A percentile compares a stretch with the other conserved stretches of the same genome.
These are phyloP conservation scores for Petroica traversi DNA, from an alignment of 2,113 vertebrate species.

Conservation along the genomic window DNA sequence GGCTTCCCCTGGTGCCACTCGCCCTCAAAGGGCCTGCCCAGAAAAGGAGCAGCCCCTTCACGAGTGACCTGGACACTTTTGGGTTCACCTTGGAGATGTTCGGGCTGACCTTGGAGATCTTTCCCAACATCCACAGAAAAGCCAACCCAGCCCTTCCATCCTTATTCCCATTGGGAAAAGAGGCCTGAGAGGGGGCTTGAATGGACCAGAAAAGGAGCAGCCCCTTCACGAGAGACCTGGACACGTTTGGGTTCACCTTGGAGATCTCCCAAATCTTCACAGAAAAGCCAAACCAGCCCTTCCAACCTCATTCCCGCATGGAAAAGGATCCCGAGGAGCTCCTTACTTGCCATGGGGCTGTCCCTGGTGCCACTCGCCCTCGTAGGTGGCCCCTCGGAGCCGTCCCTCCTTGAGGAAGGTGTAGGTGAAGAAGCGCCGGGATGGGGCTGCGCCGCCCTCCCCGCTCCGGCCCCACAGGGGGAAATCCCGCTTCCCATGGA, in stretches of 20 bases:
- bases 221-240: no score
- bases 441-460: background rate
- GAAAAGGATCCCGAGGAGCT: rapidly evolving
- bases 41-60: no score
- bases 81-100: background rate
- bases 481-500: slow-evolving; percentile 66
- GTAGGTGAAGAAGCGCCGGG: slow-evolving; percentile 40
- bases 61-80: background rate
- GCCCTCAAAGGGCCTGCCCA: background rate
- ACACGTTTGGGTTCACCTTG: no score
- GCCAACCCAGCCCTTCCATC: rapidly evolving
- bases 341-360: slow-evolving; percentile 78
- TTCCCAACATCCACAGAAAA: rapidly evolving
- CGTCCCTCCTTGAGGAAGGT: slow-evolving; percentile 57
- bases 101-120: background rate
- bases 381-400: slow-evolving; percentile 65
- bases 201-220: no score
- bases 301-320: rapidly evolving
- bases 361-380: slow-evolving; percentile 73
- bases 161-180: background rate
- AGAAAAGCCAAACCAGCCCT: background rate
- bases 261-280: no score
- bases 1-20: background rate
- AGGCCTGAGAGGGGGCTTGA: no score
- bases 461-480: slow-evolving; percentile 52